phyloP scores from a whole-genome alignment of 2,888 invertebrate species.

The Acheta domesticus region DNA sequence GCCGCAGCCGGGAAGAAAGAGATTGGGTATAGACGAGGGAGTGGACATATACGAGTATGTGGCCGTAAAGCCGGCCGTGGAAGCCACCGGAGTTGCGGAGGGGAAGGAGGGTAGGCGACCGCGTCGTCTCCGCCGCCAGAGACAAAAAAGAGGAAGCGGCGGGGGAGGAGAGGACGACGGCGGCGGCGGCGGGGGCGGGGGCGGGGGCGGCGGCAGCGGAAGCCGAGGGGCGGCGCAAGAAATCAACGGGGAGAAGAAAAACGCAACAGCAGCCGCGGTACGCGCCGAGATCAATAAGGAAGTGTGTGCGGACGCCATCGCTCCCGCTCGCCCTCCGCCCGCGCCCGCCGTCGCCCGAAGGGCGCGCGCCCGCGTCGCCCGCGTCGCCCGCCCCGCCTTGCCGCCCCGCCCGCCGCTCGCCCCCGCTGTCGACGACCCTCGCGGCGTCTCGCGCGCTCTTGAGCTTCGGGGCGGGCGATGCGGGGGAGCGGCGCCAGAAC shows the following conservation, averaged over 20 bases:
- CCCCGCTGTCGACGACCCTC: too few relatives aligned
- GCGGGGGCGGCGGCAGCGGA: background rate
- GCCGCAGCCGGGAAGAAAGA: background rate
- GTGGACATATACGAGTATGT: conserved; percentile 18
- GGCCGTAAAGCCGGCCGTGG: conserved; percentile 5
- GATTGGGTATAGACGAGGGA: conserved; percentile 18
- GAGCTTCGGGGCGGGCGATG: too few relatives aligned
- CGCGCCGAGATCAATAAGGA: conserved; percentile 9
- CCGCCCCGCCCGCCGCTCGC: too few relatives aligned
- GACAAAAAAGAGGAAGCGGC: background rate
- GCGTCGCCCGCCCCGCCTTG: background rate
- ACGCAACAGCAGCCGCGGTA: conserved; percentile 18
- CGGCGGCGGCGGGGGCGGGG: background rate
- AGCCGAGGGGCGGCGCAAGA: conserved; percentile 8
- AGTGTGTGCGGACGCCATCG: conserved; percentile 9
- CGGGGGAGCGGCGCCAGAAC: too few relatives aligned
- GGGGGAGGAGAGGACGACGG: background rate
- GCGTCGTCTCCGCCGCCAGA: background rate
- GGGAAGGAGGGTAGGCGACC: background rate
- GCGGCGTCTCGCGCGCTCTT: too few relatives aligned
- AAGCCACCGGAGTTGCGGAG: background rate
- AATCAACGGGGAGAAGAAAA: conserved; percentile 9
- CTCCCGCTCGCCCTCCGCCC: background rate
- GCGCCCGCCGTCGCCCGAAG: background rate
- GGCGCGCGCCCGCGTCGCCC: background rate